Evolutionary conservation across 1,140 invertebrate species (phyloP), one percentile per base, ranked within the genome.

Genomic region (Zaprionus camerounensis): DNA sequence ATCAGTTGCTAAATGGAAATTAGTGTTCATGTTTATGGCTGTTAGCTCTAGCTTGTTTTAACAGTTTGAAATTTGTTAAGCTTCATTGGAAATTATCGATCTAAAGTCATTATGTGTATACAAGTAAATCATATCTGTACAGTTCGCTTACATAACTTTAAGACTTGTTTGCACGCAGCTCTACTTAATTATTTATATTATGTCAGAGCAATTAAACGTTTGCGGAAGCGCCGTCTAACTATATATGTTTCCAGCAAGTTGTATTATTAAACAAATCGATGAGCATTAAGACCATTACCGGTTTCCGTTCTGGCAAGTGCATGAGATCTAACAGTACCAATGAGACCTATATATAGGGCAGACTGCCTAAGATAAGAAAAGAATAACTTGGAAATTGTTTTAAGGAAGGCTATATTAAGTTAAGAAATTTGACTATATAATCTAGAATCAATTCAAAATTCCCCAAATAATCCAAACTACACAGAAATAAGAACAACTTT

Each of bases 1-100:
- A 75, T 76, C 73, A 71, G 58, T 53, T 24, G 22, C 53, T 64
- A 49, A 46, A 17, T 46, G 41, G 1, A n/a, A 17, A 5, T 41
- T 15, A 13, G 38, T 38, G 13, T 11, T 34, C 31, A 34, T 41
- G 38, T 41, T 41, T n/a, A 11, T 51, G 46, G 2, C 7, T 46
- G 41, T 17, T 9, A 17, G 41, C n/a, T n/a, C 6, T 7, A 12
- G 13, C 38, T 41, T n/a, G 38, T 2, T 41, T n/a, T 41, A n/a
- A 41, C 38, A n/a, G 15, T 41, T 41, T 41, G 13, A 15, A 41
- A 41, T 41, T 41, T n/a, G 5, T n/a, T 41, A 9, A 46, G 41
- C n/a, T 7, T 9, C n/a, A 41, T 7, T n/a, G 38, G 15, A 5
- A 5, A 7, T 2, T 41, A 46, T 17, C n/a, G n/a, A 46, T 46